A percentile compares a stretch with the other conserved stretches of the same genome.
Evolutionary conservation across 2,797 vertebrate genomes (phyloP).

Genomic region (Coranthus polyacanthus): DNA sequence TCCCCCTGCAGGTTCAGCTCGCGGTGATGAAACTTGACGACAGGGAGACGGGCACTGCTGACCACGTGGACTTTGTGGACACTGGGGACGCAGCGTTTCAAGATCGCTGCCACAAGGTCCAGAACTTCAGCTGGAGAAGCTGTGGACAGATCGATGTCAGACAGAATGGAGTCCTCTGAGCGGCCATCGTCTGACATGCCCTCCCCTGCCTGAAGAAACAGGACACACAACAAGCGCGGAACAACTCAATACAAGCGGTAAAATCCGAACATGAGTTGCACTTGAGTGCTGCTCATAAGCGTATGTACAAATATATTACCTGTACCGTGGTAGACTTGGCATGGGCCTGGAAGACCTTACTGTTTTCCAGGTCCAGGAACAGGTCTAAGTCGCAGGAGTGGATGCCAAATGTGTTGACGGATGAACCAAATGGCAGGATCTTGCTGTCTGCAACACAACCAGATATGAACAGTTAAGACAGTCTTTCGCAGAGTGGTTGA

Average conservation of each 20-base stretch:
- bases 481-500: neutral
- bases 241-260: neutral
- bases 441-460: constrained; percentile 84
- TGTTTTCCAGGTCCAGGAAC: constrained; percentile 91
- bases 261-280: too few relatives aligned
- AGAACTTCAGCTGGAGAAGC: constrained; percentile 83
- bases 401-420: constrained; percentile 91
- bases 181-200: constrained; percentile 73
- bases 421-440: constrained; percentile 91
- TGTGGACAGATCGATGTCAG: constrained; percentile 84
- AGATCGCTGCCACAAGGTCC: constrained; percentile 89
- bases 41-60: constrained; percentile 88
- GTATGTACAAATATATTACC: constrained; percentile 48
- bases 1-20: constrained; percentile 92
- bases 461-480: neutral
- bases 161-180: constrained; percentile 89
- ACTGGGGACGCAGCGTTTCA: constrained; percentile 91
- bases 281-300: neutral
- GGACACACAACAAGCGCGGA: neutral
- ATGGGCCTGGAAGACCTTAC: constrained; percentile 85
- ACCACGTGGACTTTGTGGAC: constrained; percentile 91
- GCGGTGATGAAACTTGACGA: constrained; percentile 92
- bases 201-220: constrained; percentile 69
- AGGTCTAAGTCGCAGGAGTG: constrained; percentile 94
- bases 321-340: constrained; percentile 75